phyloP scores from a whole-genome alignment of 2,888 invertebrate genomes.

The Drosophila tanythrix region DNA sequence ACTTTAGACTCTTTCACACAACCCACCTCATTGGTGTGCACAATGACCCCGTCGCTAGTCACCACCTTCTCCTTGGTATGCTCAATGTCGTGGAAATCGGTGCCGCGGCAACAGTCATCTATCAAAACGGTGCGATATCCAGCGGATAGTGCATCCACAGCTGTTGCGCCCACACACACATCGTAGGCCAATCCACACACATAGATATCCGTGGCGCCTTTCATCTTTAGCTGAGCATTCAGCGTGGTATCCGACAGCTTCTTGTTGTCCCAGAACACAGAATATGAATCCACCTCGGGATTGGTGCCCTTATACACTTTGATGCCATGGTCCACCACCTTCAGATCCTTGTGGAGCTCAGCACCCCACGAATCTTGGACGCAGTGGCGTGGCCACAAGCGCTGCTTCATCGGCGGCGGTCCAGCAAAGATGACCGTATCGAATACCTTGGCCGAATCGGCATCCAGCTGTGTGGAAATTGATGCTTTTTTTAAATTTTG shows the following conservation, averaged over 20 bases:
- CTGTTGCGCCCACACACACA: constrained; percentile 96
- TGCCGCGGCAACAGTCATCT: constrained; percentile 96
- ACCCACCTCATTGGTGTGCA: constrained; percentile 90
- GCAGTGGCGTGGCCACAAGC: constrained; percentile 98
- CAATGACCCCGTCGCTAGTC: constrained; percentile 92
- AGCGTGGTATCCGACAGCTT: constrained; percentile 94
- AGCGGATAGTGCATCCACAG: constrained; percentile 94
- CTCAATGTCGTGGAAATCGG: constrained; percentile 93
- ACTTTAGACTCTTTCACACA: not conserved
- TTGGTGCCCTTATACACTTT: constrained; percentile 96
- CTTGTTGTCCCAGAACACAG: constrained; percentile 99
- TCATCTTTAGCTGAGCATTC: constrained; percentile 91
- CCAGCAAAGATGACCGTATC: constrained; percentile 97
- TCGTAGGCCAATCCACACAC: constrained; percentile 98
- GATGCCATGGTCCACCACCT: constrained; percentile 90
- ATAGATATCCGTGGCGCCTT: constrained; percentile 95
- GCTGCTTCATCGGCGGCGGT: constrained; percentile 93
- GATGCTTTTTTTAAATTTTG: not conserved
- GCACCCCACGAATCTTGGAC: constrained; percentile 98
- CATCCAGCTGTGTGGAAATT: constrained; percentile 86
- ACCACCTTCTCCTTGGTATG: constrained; percentile 91
- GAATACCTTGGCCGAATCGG: constrained; percentile 92
- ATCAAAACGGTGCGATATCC: constrained; percentile 95
- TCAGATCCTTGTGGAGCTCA: constrained; percentile 94
- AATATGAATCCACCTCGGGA: constrained; percentile 98